Evolutionary conservation across 2,113 vertebrate species (phyloP).

Genomic region (Nesospiza acunhae): DNA sequence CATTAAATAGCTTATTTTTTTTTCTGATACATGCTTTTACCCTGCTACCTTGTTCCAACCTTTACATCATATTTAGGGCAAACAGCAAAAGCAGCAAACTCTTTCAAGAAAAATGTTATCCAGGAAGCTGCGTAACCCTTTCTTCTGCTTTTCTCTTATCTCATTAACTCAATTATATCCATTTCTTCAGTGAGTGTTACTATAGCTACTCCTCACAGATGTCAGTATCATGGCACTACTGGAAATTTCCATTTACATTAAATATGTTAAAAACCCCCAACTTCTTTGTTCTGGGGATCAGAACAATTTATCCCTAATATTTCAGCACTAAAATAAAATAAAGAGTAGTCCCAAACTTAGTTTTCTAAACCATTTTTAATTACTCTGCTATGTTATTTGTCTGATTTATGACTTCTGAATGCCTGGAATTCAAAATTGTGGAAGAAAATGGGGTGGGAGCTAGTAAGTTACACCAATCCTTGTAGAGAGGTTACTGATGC

Average conservation of each 20-base stretch:
- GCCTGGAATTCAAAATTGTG: not conserved
- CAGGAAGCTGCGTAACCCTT: not conserved
- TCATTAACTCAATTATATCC: not conserved
- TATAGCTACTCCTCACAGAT: not conserved
- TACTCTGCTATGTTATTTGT: not conserved
- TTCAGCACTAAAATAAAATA: not conserved
- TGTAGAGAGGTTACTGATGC: not conserved
- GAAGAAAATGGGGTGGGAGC: not conserved
- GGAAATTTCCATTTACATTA: not conserved
- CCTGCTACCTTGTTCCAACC: not conserved
- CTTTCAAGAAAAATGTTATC: not conserved
- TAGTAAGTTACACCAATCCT: not conserved
- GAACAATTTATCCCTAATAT: not conserved
- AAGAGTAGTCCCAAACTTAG: not conserved
- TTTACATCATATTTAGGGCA: not conserved
- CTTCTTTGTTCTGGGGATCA: not conserved
- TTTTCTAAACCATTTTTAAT: not conserved
- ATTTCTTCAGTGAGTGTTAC: not conserved
- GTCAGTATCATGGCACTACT: not conserved
- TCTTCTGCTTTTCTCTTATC: not conserved
- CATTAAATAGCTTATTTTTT: conserved; percentile 30
- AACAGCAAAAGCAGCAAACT: not conserved
- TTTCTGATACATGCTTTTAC: conserved; percentile 8
- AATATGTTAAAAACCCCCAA: not conserved
- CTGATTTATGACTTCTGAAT: not conserved